Conservation (phyloP, 2,888 invertebrate species). For the Tetragonisca angustula region DNA sequence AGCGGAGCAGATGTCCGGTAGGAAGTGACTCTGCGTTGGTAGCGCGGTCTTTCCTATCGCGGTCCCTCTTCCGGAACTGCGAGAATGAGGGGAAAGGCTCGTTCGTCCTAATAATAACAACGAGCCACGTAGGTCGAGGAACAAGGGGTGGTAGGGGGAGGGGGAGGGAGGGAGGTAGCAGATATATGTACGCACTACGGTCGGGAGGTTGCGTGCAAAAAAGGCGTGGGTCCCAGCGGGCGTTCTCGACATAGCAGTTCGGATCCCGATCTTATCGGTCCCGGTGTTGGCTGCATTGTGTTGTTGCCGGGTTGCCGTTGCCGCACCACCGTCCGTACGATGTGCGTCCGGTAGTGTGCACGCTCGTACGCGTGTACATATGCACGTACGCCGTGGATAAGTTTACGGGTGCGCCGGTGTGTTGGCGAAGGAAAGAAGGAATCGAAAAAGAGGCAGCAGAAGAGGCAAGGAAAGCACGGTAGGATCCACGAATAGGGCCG, state of each 20-base stretch:
- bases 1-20: conserved; percentile 69
- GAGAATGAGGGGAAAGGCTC: conserved; percentile 39
- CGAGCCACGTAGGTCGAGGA: conserved; percentile 42
- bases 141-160: neutral
- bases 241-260: conserved; percentile 77
- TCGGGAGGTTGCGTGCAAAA: conserved; percentile 76
- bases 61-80: conserved; percentile 63
- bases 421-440: neutral
- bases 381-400: neutral
- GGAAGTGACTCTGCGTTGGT: conserved; percentile 68
- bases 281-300: conserved; percentile 78
- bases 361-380: neutral
- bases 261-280: conserved; percentile 80
- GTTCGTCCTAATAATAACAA: conserved; percentile 71
- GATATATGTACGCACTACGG: conserved; percentile 60
- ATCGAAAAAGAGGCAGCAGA: neutral
- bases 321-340: conserved; percentile 41
- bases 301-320: conserved; percentile 71
- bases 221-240: conserved; percentile 80
- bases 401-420: neutral
- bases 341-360: conserved; percentile 40
- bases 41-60: conserved; percentile 51
- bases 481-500: conserved; percentile 69
- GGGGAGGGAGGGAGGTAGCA: conserved; percentile 13
- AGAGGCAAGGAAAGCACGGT: conserved; percentile 33